Evolutionary conservation across 2,113 vertebrate species (phyloP).

Genomic region (Alces alces): DNA sequence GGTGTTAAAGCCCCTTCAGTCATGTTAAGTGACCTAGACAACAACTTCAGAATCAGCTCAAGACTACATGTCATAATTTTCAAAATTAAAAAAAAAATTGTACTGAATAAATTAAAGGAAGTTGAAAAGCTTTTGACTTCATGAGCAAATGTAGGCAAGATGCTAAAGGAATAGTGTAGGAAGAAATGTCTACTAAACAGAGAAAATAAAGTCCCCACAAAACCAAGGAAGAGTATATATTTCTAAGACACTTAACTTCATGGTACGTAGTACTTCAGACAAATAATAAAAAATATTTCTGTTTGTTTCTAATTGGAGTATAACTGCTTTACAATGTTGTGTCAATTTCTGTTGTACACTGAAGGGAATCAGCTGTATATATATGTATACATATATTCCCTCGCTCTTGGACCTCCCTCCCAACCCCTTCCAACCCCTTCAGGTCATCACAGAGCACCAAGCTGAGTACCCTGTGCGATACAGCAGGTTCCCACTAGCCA

Average conservation of each 20-base stretch:
- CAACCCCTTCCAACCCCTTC: neutral
- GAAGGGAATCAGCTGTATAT: neutral
- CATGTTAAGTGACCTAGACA: slow-evolving; percentile 13
- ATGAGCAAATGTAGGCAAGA: slow-evolving; percentile 72
- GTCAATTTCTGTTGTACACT: neutral
- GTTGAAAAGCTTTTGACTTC: slow-evolving; percentile 62
- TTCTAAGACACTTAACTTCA: slow-evolving; percentile 22
- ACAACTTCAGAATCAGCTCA: slow-evolving; percentile 7
- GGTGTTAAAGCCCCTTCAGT: neutral
- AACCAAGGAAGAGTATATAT: neutral
- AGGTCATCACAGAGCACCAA: neutral
- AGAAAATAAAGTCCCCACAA: slow-evolving; percentile 62
- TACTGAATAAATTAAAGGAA: slow-evolving; percentile 62
- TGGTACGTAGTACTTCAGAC: neutral
- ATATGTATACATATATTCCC: neutral
- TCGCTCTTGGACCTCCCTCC: neutral
- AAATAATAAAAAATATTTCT: neutral
- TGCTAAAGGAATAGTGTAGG: slow-evolving; percentile 65
- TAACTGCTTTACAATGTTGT: neutral
- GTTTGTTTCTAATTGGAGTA: neutral
- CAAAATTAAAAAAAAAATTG: slow-evolving; percentile 3
- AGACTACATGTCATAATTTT: slow-evolving; percentile 23
- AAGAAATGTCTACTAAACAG: slow-evolving; percentile 67
- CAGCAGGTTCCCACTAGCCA: neutral
- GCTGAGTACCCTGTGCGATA: neutral